Conservation (phyloP, 2,888 invertebrate species). For the Zygogramma bicolorata region DNA sequence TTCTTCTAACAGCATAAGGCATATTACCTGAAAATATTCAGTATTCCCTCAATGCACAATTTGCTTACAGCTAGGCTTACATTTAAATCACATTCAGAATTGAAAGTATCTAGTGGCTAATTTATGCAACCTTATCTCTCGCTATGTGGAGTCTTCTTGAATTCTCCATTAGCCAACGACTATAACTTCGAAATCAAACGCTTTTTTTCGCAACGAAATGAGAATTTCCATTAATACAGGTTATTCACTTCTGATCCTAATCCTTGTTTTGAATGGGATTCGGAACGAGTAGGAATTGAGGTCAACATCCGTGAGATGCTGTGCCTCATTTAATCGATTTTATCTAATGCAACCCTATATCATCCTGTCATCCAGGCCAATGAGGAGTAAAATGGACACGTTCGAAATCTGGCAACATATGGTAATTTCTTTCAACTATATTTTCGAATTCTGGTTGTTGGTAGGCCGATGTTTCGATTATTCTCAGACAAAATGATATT, state of each 20-base stretch:
- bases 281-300: slow-evolving; percentile 30
- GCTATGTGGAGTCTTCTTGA: not conserved
- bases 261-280: slow-evolving; percentile 48
- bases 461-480: slow-evolving; percentile 45
- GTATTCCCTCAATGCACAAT: slow-evolving; percentile 41
- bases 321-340: slow-evolving; percentile 28
- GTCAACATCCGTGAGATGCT: slow-evolving; percentile 34
- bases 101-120: not conserved
- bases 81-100: slow-evolving; percentile 10
- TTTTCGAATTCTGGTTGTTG: slow-evolving; percentile 19
- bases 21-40: slow-evolving; percentile 15
- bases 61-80: slow-evolving; percentile 5
- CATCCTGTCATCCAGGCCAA: not conserved
- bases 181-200: not conserved
- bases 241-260: slow-evolving; percentile 49
- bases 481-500: slow-evolving; percentile 19
- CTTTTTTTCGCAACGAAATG: slow-evolving; percentile 17
- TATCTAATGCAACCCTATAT: not conserved
- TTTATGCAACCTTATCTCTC: too few species aligned
- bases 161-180: too few species aligned
- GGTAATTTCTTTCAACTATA: slow-evolving; percentile 53
- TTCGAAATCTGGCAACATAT: slow-evolving; percentile 2
- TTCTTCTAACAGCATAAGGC: too few species aligned
- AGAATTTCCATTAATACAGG: slow-evolving; percentile 36
- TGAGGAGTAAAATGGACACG: not conserved